Base-by-base conservation (phyloP, 2,113 vertebrate genomes). In the Panthera tigris region DNA sequence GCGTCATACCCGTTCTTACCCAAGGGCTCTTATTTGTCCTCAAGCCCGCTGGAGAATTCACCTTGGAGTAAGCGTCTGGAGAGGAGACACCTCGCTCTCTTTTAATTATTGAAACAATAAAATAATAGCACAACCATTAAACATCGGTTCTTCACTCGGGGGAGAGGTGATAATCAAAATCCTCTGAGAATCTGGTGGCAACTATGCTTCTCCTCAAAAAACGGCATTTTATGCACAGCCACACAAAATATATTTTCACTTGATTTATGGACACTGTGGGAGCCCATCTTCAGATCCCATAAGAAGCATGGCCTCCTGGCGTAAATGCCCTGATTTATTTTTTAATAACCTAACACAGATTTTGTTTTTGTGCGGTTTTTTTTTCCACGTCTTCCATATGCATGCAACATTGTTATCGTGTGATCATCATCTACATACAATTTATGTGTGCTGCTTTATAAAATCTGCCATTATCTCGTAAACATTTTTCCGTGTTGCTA, bases 391-490 rank as follows among this genome's bases (percentile, higher is more conserved):
- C 80, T 88, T 89, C 76, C 94, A 82, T 84, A 92, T 65, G 84
- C 21, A 85, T 45, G 18, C 11, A 52, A 92, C 97, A 98, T 97
- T 84, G 50, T 92, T 91, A 61, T 31, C 4, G 13, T 61, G 45
- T 94, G 95, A 97, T 97, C 82, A 97, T 71, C 92, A 97, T 95
- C 96, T 95, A 65, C 95, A 76, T 63, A 85, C 84, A 95, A 94
- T 98, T 97, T 97, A 88, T 96, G 65, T 89, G 86, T 80, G 88
- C 90, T 95, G 48, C 82, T 96, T 98, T 95, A 68, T 79, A 92
- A 97, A 98, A 97, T 96, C 95, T 95, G 94, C 78, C 94, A 96
- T 93, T 96, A 93, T 92, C 96, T 79, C 95, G 84, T 95, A 97
- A 97, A 97, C 87, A 79, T 61, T 96, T 94, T 95, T 96, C 79